Conservation (phyloP, 2,113 vertebrate species). For the Meriones unguiculatus region DNA sequence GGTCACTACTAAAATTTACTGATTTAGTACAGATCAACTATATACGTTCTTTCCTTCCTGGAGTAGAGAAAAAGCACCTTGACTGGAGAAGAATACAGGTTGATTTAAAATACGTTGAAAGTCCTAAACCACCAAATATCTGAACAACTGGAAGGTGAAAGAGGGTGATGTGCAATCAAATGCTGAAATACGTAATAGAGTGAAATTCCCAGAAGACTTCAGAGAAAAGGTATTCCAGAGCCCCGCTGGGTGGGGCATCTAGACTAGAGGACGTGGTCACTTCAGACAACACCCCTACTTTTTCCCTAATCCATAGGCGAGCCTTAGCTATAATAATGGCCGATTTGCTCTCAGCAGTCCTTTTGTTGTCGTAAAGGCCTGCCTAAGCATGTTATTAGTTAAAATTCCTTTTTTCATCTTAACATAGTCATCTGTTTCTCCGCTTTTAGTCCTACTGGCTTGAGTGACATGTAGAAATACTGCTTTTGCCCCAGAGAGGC, state of each 20-base stretch:
- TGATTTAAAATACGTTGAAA: slow-evolving; percentile 29
- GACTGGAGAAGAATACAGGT: background rate
- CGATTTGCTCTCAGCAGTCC: slow-evolving; percentile 41
- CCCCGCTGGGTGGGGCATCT: background rate
- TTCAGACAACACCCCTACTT: background rate
- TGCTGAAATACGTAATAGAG: background rate
- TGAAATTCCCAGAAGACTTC: background rate
- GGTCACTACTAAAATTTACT: background rate
- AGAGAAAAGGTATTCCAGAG: background rate
- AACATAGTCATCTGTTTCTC: slow-evolving; percentile 74
- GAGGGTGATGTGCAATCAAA: background rate
- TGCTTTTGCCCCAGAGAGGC: slow-evolving; percentile 40
- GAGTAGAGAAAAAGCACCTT: background rate
- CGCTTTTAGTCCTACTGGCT: slow-evolving; percentile 41
- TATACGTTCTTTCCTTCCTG: background rate
- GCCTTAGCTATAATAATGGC: slow-evolving; percentile 33
- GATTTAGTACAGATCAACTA: background rate
- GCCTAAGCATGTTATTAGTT: slow-evolving; percentile 77
- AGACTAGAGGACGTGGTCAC: background rate
- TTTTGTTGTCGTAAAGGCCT: slow-evolving; percentile 41
- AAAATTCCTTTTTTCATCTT: slow-evolving; percentile 74
- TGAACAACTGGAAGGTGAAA: slow-evolving; percentile 22
- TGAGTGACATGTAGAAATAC: slow-evolving; percentile 74
- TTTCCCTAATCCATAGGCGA: background rate
- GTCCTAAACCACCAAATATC: background rate